Percentiles rank a stretch among this genome's conserved stretches.
These are phyloP conservation scores for Dipodomys stephensi DNA, from an alignment of 2,113 vertebrate species.

Conservation along the genomic window DNA sequence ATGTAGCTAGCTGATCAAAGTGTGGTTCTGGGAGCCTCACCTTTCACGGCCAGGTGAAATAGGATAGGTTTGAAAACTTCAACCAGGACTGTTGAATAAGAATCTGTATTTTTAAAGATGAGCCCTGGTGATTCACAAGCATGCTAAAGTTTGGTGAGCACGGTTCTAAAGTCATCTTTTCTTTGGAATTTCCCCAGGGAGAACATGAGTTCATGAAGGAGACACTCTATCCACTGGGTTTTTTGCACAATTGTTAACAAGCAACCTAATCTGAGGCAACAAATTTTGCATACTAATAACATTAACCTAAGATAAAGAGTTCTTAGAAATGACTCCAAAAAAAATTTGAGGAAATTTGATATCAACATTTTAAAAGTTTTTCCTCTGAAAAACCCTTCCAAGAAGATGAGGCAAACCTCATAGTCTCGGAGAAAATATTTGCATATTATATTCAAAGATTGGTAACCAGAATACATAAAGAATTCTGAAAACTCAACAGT, in stretches of 20 bases:
- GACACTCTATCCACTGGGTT: not conserved
- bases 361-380: conserved; percentile 39
- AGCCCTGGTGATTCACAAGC: not conserved
- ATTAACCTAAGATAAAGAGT: not conserved
- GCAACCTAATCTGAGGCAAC: not conserved
- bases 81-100: not conserved
- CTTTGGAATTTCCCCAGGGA: not conserved
- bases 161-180: not conserved
- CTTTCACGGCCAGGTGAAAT: not conserved
- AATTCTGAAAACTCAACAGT: not conserved
- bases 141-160: not conserved
- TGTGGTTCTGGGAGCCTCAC: not conserved
- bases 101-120: not conserved
- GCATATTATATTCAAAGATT: not conserved
- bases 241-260: not conserved
- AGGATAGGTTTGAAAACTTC: not conserved
- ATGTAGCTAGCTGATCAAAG: not conserved
- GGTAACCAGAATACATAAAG: not conserved
- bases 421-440: not conserved
- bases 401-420: not conserved
- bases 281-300: not conserved
- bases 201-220: not conserved
- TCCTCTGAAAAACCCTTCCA: not conserved
- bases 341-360: not conserved
- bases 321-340: conserved; percentile 4